Evolutionary conservation across 2,113 vertebrate species (phyloP), one percentile per base, ranked within the genome.

Genomic region (Hemiscyllium ocellatum): DNA sequence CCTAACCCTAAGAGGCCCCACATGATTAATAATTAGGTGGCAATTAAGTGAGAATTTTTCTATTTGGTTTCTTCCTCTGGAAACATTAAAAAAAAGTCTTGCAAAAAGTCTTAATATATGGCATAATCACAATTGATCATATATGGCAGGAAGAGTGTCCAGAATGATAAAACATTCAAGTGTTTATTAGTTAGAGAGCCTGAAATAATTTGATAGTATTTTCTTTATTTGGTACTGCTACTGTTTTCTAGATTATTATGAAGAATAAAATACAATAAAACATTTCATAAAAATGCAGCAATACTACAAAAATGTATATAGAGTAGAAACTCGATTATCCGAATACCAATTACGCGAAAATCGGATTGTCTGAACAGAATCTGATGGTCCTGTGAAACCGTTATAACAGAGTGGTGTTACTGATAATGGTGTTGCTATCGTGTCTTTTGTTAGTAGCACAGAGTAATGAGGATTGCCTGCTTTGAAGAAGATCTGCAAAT

Each of bases 231-330:
- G 20, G 33, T 15, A 94, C 68, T 52, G 68, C 66, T 72, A 33
- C 20, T 72, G 69, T 47, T 72, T 72, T 17, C 94, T 95, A 95
- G 69, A 76, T 68, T n/a, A 66, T n/a, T 66, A 66, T 33, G 37
- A 93, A 90, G 52, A 33, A 22, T 91, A 91, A 22, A 33, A 66
- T 91, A 91, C 61, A n/a, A 66, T 91, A 66, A 15, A 93, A 93
- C 17, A 7, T 93, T 93, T 66, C 17, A 42, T 68, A n/a, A 68
- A 93, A 93, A 93, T 93, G 89, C 61, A 93, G 61, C 89, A 17
- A 90, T 66, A 42, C 17, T 19, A 65, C 37, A 93, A 68, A 65
- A 93, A 47, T 47, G 42, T 47, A 47, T 47, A 47, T 47, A 47
- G 42, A 47, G 42, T 47, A 47, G 42, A 47, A 47, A 47, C 42